These are phyloP conservation scores for Odobenus rosmarus DNA, from an alignment of 2,113 vertebrate genomes.

Conservation along the genomic window DNA sequence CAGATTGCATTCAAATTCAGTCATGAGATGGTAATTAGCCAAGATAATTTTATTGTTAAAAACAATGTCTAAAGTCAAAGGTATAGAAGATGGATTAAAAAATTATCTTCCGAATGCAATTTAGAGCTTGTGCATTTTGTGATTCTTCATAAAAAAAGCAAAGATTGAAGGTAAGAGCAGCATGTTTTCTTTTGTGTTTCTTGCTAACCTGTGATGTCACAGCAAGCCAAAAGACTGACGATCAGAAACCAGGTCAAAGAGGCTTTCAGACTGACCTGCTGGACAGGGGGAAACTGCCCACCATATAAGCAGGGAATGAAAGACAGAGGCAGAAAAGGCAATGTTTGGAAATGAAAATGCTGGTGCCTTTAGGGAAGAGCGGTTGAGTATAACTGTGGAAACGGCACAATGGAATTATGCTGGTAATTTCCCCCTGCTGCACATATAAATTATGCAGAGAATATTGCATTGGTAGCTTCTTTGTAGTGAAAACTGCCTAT, in stretches of 20 bases:
- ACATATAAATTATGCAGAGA: slow-evolving; percentile 79
- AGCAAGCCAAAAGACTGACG: not conserved
- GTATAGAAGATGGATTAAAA: slow-evolving; percentile 14
- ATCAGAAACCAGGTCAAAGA: slow-evolving; percentile 58
- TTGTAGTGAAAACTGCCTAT: slow-evolving; percentile 70
- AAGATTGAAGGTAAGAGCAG: not conserved
- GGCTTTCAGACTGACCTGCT: slow-evolving; percentile 41
- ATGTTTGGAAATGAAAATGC: slow-evolving; percentile 29
- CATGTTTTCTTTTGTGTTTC: not conserved
- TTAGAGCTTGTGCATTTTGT: slow-evolving; percentile 21
- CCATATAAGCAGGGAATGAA: slow-evolving; percentile 60
- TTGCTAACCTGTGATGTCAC: not conserved
- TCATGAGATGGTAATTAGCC: not conserved
- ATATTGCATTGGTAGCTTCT: slow-evolving; percentile 74
- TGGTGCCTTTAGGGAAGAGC: slow-evolving; percentile 67
- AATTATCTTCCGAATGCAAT: not conserved
- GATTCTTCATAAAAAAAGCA: not conserved
- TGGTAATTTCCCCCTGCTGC: slow-evolving; percentile 62
- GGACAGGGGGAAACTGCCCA: slow-evolving; percentile 55
- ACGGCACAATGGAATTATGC: slow-evolving; percentile 70
- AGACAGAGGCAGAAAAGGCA: slow-evolving; percentile 22
- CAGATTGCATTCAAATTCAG: slow-evolving; percentile 24
- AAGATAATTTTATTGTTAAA: not conserved
- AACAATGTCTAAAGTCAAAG: slow-evolving; percentile 41
- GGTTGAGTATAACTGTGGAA: slow-evolving; percentile 60